Conservation (phyloP, 2,113 vertebrate genomes). For the Dolichotis patagonum region DNA sequence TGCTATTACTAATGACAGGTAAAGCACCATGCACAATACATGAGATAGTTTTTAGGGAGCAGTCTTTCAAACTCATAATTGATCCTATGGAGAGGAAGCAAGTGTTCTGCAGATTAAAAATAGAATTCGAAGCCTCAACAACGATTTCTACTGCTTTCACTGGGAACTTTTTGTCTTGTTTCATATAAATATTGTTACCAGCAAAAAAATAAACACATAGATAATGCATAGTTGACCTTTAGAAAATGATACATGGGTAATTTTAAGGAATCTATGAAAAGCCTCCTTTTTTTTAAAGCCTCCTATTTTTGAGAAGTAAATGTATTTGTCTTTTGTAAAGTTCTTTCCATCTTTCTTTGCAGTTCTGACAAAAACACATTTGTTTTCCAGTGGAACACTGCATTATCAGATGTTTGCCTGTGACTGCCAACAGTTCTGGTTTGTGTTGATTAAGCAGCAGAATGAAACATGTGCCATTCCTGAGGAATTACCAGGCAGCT, state of each 20-base stretch:
- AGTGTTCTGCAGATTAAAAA: conserved; percentile 1
- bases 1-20: background rate
- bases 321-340: background rate
- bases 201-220: conserved; percentile 20
- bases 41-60: too few relatives aligned
- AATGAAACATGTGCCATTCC: background rate
- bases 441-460: background rate
- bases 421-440: background rate
- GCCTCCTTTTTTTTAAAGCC: too few relatives aligned
- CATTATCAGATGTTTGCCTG: background rate
- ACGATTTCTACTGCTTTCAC: background rate
- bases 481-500: background rate
- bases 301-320: conserved; percentile 29
- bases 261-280: background rate
- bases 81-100: background rate
- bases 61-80: background rate
- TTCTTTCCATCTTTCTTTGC: background rate
- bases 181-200: background rate
- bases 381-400: background rate
- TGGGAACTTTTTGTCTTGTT: background rate
- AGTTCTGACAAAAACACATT: background rate
- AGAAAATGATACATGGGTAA: background rate
- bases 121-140: background rate
- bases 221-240: background rate
- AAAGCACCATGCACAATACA: background rate